Percentiles rank a stretch among this genome's conserved stretches.
phyloP scores from a whole-genome alignment of 2,797 vertebrate species.

The Enteromius mattozi region DNA sequence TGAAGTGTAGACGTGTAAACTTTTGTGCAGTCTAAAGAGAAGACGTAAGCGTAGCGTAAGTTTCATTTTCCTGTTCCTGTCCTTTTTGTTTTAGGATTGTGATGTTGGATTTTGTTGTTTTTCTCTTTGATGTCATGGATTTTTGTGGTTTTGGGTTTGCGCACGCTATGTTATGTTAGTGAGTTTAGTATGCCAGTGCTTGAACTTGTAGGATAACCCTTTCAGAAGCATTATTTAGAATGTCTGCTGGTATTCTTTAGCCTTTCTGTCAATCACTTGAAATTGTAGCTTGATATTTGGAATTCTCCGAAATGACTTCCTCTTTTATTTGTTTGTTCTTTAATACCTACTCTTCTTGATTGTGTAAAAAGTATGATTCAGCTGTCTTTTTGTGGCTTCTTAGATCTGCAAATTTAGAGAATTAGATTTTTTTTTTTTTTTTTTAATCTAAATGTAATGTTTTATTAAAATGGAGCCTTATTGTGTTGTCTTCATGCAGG shows the following conservation, averaged over 20 bases:
- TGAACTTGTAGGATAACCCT: neutral
- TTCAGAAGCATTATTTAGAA: neutral
- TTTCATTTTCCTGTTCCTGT: neutral
- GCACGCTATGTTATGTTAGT: neutral
- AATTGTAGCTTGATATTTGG: neutral
- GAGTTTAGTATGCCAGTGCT: neutral
- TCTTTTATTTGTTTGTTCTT: neutral
- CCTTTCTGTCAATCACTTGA: neutral
- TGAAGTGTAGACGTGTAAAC: constrained; percentile 35
- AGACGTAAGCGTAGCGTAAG: constrained; percentile 19
- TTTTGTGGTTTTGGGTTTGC: constrained; percentile 14
- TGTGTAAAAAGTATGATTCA: neutral
- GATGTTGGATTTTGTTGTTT: neutral
- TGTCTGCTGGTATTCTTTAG: neutral
- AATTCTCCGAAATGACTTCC: neutral
- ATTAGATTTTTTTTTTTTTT: neutral
- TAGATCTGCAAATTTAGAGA: neutral
- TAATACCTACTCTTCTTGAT: neutral
- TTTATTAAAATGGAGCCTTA: neutral
- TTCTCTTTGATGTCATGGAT: constrained; percentile 3
- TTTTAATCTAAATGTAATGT: neutral
- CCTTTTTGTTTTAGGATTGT: neutral
- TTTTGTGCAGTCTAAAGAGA: constrained; percentile 29
- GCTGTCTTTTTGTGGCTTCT: neutral
- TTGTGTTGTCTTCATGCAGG: constrained; percentile 74